phyloP scores from a whole-genome alignment of 2,797 vertebrate species.

The Scarus forsteni region DNA sequence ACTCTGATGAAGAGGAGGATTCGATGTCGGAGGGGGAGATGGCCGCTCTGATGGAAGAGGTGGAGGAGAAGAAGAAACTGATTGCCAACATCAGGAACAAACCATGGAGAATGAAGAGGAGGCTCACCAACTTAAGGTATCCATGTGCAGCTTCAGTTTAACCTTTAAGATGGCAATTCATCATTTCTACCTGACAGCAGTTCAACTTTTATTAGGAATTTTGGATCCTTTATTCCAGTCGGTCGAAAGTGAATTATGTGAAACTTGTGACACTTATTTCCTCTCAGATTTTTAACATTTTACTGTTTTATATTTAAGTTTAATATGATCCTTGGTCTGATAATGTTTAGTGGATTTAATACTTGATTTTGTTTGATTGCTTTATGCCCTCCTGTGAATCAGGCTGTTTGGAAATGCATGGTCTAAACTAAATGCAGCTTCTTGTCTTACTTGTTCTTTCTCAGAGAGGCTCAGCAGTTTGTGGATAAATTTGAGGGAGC shows the following conservation, averaged over 20 bases:
- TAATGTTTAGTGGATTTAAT: too few relatives aligned
- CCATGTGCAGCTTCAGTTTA: not conserved
- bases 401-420: too few relatives aligned
- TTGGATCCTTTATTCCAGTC: too few relatives aligned
- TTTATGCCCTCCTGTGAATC: too few relatives aligned
- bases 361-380: too few relatives aligned
- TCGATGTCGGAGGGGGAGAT: constrained; percentile 94
- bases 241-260: too few relatives aligned
- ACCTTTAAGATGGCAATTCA: not conserved
- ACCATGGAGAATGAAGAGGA: constrained; percentile 95
- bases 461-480: constrained; percentile 94
- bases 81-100: constrained; percentile 93
- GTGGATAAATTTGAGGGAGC: constrained; percentile 99
- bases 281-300: too few relatives aligned
- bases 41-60: constrained; percentile 90
- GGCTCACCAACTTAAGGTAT: constrained; percentile 90
- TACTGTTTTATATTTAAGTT: too few relatives aligned
- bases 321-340: too few relatives aligned
- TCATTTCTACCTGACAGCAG: not conserved
- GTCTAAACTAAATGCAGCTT: not conserved
- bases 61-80: constrained; percentile 97
- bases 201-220: too few relatives aligned
- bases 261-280: too few relatives aligned
- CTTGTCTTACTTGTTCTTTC: constrained; percentile 20
- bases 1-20: constrained; percentile 83